Conservation (phyloP, 1,140 invertebrate genomes). For the Aphaenogaster ashmeadi region DNA sequence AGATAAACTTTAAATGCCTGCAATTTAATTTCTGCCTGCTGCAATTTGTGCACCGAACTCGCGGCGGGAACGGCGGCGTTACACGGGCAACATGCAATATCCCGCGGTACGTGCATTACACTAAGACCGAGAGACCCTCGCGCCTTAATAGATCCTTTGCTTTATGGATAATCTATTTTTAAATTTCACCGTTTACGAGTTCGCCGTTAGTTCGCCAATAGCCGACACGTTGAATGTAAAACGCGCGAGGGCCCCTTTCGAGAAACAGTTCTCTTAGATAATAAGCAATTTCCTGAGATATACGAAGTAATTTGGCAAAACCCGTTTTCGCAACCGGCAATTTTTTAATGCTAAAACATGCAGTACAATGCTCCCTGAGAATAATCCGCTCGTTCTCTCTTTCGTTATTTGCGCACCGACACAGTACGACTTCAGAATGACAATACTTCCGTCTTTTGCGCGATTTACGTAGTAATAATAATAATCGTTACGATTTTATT, state of each 20-base stretch:
- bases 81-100: background rate
- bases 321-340: conserved; percentile 63
- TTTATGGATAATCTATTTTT: conserved; percentile 65
- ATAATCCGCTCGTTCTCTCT: conserved; percentile 32
- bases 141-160: conserved; percentile 51
- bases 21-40: conserved; percentile 44
- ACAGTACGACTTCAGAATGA: background rate
- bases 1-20: conserved; percentile 45
- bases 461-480: conserved; percentile 11
- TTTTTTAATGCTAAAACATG: conserved; percentile 64
- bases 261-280: conserved; percentile 67
- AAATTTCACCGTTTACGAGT: conserved; percentile 54
- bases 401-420: background rate
- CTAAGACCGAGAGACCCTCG: background rate
- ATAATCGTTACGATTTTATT: conserved; percentile 11
- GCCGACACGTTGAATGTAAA: conserved; percentile 36
- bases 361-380: background rate
- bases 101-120: background rate
- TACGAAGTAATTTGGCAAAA: conserved; percentile 65
- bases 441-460: background rate
- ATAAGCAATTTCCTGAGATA: conserved; percentile 68
- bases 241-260: conserved; percentile 31
- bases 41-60: conserved; percentile 47
- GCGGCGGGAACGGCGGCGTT: background rate
- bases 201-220: conserved; percentile 45